A percentile compares a stretch with the other conserved stretches of the same genome.
These are phyloP conservation scores for Chelonoidis abingdonii DNA, from an alignment of 2,113 vertebrate genomes.

Conservation along the genomic window DNA sequence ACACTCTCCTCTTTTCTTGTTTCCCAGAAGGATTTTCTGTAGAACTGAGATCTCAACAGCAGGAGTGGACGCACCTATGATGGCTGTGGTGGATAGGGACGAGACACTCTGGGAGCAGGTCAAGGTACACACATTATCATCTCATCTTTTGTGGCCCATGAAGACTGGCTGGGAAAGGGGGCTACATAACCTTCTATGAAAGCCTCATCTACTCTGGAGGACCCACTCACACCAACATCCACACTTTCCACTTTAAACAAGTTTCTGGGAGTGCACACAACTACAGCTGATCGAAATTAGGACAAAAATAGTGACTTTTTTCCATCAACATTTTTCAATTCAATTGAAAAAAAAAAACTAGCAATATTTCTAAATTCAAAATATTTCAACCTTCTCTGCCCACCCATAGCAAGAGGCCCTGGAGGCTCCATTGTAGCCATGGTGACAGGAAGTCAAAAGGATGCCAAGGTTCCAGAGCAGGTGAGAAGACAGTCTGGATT, in stretches of 20 bases:
- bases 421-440: background rate
- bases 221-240: background rate
- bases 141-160: background rate
- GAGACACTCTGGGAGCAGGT: background rate
- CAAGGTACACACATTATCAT: background rate
- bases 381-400: background rate
- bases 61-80: background rate
- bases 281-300: background rate
- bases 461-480: background rate
- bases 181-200: background rate
- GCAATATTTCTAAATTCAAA: background rate
- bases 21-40: rapidly evolving
- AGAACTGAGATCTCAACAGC: background rate
- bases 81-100: background rate
- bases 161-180: background rate
- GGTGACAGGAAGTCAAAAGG: background rate
- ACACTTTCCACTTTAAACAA: background rate
- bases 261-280: background rate
- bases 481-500: background rate
- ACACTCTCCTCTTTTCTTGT: background rate
- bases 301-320: background rate
- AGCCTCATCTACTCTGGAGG: background rate
- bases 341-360: background rate
- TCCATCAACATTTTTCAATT: background rate
- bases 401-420: background rate